Percentiles rank a stretch among this genome's conserved stretches.
phyloP scores from a whole-genome alignment of 2,888 invertebrate genomes.

The Caradrina kadenii region DNA sequence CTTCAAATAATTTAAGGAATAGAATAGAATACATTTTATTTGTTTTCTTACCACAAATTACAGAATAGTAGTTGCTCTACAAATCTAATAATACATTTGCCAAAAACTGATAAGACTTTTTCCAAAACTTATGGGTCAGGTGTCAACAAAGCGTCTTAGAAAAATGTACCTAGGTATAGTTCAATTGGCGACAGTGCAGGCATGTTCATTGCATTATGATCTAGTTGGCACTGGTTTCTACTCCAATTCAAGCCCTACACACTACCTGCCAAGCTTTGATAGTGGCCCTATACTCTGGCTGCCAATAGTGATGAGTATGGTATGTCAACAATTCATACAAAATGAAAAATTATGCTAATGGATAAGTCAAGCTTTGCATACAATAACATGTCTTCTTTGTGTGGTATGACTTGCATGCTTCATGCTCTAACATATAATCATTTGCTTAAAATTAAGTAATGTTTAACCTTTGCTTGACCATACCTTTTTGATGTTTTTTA shows the following conservation, averaged over 20 bases:
- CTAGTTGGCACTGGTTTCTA: conserved; percentile 49
- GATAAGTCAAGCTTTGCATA: conserved; percentile 51
- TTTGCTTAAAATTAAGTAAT: no score
- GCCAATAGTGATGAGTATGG: conserved; percentile 27
- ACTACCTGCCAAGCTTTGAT: conserved; percentile 36
- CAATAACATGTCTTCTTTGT: conserved; percentile 53
- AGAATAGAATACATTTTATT: no score
- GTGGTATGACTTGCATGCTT: neutral
- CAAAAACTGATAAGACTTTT: no score
- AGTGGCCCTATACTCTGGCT: conserved; percentile 13
- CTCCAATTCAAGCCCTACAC: conserved; percentile 23
- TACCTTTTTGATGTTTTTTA: no score
- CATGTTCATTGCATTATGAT: conserved; percentile 45
- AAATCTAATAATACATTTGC: no score
- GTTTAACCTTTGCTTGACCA: no score
- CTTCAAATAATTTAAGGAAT: no score
- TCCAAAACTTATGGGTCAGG: no score
- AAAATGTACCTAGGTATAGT: conserved; percentile 18
- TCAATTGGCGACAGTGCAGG: conserved; percentile 21
- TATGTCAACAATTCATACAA: conserved; percentile 45
- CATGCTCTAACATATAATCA: no score
- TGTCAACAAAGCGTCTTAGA: neutral
- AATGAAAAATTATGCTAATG: conserved; percentile 56
- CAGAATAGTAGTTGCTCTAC: no score
- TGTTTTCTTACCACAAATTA: no score